These are phyloP conservation scores for Eidolon helvum DNA, from an alignment of 2,113 vertebrate species.

Conservation along the genomic window DNA sequence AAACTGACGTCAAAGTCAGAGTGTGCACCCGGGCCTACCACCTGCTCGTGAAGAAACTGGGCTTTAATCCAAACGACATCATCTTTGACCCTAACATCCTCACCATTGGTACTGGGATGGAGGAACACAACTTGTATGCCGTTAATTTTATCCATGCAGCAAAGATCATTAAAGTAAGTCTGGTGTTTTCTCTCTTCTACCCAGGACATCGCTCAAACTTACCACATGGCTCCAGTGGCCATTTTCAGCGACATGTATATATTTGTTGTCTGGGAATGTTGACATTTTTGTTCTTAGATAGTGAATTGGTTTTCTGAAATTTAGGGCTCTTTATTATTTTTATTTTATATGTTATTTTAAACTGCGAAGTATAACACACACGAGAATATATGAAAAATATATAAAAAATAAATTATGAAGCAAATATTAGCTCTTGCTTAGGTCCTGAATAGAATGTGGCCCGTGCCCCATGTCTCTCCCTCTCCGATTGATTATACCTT, in stretches of 20 bases:
- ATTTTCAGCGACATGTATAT: background rate
- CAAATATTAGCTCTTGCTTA: background rate
- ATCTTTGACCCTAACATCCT: slow-evolving; percentile 99
- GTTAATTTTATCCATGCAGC: slow-evolving; percentile 93
- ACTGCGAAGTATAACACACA: background rate
- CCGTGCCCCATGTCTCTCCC: background rate
- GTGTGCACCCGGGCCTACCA: slow-evolving; percentile 94
- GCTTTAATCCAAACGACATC: slow-evolving; percentile 94
- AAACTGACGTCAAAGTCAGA: slow-evolving; percentile 89
- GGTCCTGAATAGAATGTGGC: background rate
- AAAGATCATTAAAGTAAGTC: slow-evolving; percentile 92
- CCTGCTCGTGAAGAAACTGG: slow-evolving; percentile 88
- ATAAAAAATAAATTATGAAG: background rate
- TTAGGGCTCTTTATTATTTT: background rate
- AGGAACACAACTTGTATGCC: slow-evolving; percentile 95
- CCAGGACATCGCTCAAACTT: background rate
- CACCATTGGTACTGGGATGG: slow-evolving; percentile 98
- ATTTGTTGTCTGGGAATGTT: background rate
- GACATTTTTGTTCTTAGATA: background rate
- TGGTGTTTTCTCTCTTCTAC: background rate
- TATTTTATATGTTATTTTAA: background rate
- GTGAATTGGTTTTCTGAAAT: slow-evolving; percentile 18
- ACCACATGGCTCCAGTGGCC: background rate
- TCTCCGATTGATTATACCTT: background rate
- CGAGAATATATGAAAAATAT: background rate